phyloP scores from a whole-genome alignment of 1,140 invertebrate species.

The Caenorhabditis remanei region DNA sequence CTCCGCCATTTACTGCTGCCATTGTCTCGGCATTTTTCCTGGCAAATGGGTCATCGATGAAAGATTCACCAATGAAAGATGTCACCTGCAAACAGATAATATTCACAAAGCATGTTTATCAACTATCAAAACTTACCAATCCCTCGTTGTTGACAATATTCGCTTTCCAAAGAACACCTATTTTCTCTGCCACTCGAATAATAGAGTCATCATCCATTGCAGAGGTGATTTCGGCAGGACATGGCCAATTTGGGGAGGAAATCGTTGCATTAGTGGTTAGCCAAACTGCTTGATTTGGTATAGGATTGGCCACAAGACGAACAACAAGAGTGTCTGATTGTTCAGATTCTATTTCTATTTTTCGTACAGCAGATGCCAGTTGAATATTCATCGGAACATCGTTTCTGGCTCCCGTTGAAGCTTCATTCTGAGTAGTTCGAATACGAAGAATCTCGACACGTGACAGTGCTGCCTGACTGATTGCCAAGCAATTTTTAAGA shows the following conservation, averaged over 20 bases:
- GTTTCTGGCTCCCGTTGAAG: neutral
- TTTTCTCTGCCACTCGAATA: neutral
- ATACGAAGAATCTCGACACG: neutral
- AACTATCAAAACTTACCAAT: neutral
- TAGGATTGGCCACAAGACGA: neutral
- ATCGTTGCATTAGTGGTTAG: neutral
- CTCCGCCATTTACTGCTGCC: neutral
- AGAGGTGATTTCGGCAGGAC: conserved; percentile 12
- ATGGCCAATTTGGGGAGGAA: neutral
- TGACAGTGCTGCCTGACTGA: conserved; percentile 20
- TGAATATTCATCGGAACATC: neutral
- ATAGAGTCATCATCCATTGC: neutral
- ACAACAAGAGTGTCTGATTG: conserved; percentile 14
- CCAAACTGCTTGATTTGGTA: neutral
- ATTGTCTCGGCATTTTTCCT: neutral
- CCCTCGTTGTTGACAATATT: conserved; percentile 55
- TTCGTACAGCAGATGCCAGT: neutral
- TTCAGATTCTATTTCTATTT: conserved; percentile 23
- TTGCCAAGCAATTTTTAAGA: neutral
- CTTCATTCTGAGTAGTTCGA: neutral
- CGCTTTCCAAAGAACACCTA: conserved; percentile 44
- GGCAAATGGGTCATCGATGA: conserved; percentile 40
- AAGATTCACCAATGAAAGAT: conserved; percentile 44
- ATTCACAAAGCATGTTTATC: neutral
- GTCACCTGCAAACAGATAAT: neutral